Conservation (phyloP, 2,888 invertebrate genomes). For the Clunio marinus region DNA sequence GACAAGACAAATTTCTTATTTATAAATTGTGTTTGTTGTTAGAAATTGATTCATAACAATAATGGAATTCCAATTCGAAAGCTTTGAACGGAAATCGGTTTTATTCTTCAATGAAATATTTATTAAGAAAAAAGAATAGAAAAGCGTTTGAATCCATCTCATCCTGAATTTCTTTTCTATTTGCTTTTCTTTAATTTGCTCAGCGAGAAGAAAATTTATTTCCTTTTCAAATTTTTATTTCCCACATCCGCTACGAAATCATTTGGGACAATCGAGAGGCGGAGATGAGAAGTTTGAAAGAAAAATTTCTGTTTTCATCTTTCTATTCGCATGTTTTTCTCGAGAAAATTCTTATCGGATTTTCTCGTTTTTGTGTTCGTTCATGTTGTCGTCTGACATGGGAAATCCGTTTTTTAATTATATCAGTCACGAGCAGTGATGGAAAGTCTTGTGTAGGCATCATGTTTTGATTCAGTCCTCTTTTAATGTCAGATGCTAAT, state of each 20-base stretch:
- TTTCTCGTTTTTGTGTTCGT: not conserved
- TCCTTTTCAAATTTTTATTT: conserved; percentile 14
- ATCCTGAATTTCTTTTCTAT: too few species aligned
- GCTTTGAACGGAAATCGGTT: too few species aligned
- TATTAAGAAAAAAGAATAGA: too few species aligned
- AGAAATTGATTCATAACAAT: too few species aligned
- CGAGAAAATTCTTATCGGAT: conserved; percentile 10
- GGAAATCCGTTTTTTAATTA: conserved; percentile 34
- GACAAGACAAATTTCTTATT: too few species aligned
- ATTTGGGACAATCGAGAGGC: not conserved
- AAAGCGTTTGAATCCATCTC: too few species aligned
- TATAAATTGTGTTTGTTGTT: too few species aligned
- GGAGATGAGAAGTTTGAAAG: not conserved
- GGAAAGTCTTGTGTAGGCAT: not conserved
- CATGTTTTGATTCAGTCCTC: conserved; percentile 8
- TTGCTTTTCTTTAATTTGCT: not conserved
- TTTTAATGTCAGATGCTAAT: not conserved
- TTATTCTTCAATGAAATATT: too few species aligned
- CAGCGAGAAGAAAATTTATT: conserved; percentile 21
- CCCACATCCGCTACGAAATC: not conserved
- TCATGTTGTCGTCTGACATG: conserved; percentile 14
- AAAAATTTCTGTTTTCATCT: not conserved
- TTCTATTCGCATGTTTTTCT: conserved; percentile 2
- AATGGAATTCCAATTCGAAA: too few species aligned
- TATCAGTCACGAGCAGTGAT: conserved; percentile 11